Base-by-base conservation (phyloP, 1,140 invertebrate species). In the Agraylea sexmaculata region DNA sequence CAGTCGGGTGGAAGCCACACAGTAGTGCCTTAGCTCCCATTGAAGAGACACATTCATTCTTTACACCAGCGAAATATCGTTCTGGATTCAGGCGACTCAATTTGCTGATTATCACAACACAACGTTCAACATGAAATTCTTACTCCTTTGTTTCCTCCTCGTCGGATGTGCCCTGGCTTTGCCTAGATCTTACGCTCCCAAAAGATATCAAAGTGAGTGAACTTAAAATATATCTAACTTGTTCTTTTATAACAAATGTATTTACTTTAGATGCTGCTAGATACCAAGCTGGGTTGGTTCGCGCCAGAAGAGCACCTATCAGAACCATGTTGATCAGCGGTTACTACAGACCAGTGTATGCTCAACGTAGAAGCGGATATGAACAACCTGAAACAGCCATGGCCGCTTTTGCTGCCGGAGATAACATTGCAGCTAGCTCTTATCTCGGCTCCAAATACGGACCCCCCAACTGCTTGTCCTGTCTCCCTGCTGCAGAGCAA, bases 21-120 rank as follows among this genome's bases (percentile, higher is more conserved):
- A 19, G 20, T 4, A 40, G 46, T 49, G 47, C 25, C 47, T 49
- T 49, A 49, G 47, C 47, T 49, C 47, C 47, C 37, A 38, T 41
- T 6, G 40, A 43, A 42, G 40, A 35, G 19, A 35, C 37, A 21
- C n/a, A n/a, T n/a, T n/a, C n/a, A n/a, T n/a, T n/a, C n/a, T n/a
- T n/a, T n/a, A n/a, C n/a, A n/a, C 10, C 23, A n/a, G 10, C 3
- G 11, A 18, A 17, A 33, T 17, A 34, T 41, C 39, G 17, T 25
- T 25, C 33, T 41, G 33, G 39, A 34, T 41, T 32, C 23, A 31
- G 20, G 39, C 22, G 19, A 22, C 19, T 10, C n/a, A n/a, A n/a
- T n/a, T n/a, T n/a, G 20, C 35, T 25, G 23, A 13, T 37, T 25
- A 30, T 16, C 37, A 39, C 4, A 18, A 19, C 10, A 40, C 12